phyloP scores from a whole-genome alignment of 2,113 vertebrate species.

The Nothocercus julius region DNA sequence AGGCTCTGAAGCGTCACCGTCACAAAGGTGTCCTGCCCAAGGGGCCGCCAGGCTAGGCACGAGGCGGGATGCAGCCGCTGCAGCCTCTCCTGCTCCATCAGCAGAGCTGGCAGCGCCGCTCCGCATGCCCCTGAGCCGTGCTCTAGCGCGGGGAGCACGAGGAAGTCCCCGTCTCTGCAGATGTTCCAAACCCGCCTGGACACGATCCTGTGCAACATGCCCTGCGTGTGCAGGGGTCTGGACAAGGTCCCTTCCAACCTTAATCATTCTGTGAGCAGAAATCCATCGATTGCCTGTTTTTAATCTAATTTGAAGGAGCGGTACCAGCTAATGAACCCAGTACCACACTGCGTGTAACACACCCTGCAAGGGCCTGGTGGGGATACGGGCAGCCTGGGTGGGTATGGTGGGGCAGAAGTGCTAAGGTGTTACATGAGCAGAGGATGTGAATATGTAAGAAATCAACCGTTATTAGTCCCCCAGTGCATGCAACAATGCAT shows the following conservation, averaged over 20 bases:
- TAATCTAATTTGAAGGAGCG: neutral
- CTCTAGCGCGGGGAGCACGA: neutral
- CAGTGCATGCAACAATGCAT: accelerated
- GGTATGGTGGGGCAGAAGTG: accelerated
- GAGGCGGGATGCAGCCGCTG: neutral
- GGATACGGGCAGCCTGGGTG: neutral
- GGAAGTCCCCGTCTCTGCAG: no score
- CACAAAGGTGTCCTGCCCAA: neutral
- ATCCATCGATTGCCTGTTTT: neutral
- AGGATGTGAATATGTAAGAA: neutral
- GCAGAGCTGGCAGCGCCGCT: neutral
- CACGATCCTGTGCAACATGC: no score
- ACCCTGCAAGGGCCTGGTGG: neutral
- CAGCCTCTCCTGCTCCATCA: accelerated
- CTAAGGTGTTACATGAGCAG: neutral
- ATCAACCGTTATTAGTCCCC: neutral
- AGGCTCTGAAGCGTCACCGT: neutral
- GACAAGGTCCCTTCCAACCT: no score
- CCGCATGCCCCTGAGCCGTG: neutral
- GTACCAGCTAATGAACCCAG: neutral
- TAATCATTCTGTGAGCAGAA: neutral
- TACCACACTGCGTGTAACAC: accelerated
- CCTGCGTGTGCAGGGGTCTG: no score
- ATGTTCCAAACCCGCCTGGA: no score
- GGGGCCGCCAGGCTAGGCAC: accelerated